A percentile compares a stretch with the other conserved stretches of the same genome.
These are phyloP conservation scores for Ceyx erithaca DNA, from an alignment of 2,797 vertebrate genomes.

Conservation along the genomic window DNA sequence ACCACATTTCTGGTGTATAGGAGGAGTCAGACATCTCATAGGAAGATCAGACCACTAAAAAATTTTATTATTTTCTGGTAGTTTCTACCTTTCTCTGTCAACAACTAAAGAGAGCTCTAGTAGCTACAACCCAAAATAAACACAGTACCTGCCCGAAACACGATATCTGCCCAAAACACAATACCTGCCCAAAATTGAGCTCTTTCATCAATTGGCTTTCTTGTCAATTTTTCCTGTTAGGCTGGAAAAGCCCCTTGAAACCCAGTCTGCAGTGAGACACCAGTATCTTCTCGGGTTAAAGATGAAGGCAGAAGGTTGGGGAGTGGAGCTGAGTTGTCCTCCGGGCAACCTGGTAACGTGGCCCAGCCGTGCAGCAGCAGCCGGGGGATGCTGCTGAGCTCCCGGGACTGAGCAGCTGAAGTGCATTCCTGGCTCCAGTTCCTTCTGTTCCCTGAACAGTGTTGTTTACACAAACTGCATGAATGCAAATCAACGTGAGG, in stretches of 20 bases:
- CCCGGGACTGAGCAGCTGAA: conserved; percentile 14
- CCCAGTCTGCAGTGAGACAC: neutral
- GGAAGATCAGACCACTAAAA: neutral
- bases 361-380: conserved; percentile 1
- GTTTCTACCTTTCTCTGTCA: neutral
- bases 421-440: conserved; percentile 67
- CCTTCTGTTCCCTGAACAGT: conserved; percentile 76
- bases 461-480: conserved; percentile 80
- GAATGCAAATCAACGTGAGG: conserved; percentile 79
- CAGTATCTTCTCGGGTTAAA: neutral
- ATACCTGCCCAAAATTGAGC: accelerated
- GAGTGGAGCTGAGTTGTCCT: neutral
- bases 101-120: neutral
- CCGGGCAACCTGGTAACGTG: neutral
- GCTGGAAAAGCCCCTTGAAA: neutral
- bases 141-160: too few relatives aligned
- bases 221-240: neutral
- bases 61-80: neutral
- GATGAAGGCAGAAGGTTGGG: neutral
- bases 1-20: accelerated
- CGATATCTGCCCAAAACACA: neutral
- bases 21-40: neutral
- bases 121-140: neutral
- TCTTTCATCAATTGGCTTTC: neutral
- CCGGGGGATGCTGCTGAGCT: conserved; percentile 41